phyloP scores from a whole-genome alignment of 2,113 vertebrate genomes.

The Perccottus glenii region DNA sequence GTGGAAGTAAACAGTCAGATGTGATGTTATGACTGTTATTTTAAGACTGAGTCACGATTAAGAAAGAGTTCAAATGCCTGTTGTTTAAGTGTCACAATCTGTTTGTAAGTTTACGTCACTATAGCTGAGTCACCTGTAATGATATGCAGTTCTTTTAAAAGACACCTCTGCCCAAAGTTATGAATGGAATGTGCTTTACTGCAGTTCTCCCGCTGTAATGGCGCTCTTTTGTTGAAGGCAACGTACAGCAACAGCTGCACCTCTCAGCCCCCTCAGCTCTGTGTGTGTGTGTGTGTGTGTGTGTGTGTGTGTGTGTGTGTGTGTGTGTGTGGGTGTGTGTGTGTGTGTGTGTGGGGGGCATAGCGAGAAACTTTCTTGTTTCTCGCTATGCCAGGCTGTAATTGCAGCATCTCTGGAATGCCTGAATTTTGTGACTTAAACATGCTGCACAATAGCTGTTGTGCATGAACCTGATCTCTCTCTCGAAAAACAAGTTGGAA shows the following conservation, averaged over 20 bases:
- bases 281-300: slow-evolving; percentile 11
- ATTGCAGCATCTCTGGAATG: slow-evolving; percentile 64
- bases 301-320: slow-evolving; percentile 29
- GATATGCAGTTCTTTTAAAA: slow-evolving; percentile 2
- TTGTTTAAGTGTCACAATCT: neutral
- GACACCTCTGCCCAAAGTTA: neutral
- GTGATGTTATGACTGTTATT: neutral
- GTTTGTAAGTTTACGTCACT: neutral
- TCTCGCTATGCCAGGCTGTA: slow-evolving; percentile 43
- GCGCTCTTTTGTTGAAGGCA: slow-evolving; percentile 56
- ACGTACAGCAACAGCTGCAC: slow-evolving; percentile 74
- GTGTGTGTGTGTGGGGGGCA: slow-evolving; percentile 1
- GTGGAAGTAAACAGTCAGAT: neutral
- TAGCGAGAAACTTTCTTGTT: too few relatives aligned
- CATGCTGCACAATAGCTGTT: slow-evolving; percentile 42
- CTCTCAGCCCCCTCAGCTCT: slow-evolving; percentile 8
- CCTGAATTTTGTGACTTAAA: slow-evolving; percentile 37
- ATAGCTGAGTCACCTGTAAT: neutral
- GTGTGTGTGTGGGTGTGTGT: too few relatives aligned
- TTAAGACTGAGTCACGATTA: neutral
- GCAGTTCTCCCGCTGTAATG: slow-evolving; percentile 50
- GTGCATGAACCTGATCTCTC: slow-evolving; percentile 39
- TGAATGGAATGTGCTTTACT: slow-evolving; percentile 43
- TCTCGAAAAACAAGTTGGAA: slow-evolving; percentile 11
- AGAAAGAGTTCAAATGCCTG: neutral